Percentiles rank a stretch among this genome's conserved stretches.
Conservation (phyloP, 1,140 invertebrate genomes). For the Nixonia krombeini region DNA sequence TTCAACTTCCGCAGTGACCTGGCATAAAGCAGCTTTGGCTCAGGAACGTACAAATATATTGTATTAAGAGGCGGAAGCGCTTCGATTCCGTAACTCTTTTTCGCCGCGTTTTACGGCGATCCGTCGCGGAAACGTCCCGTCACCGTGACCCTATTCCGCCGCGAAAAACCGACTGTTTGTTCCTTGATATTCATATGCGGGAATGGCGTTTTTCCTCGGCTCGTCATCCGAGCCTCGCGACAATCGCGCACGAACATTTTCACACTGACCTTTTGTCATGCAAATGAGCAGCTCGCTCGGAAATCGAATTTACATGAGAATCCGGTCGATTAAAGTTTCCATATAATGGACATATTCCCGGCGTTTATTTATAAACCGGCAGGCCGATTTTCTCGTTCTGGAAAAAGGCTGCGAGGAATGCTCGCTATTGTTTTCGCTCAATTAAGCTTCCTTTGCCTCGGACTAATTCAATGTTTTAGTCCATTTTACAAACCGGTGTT, state of each 20-base stretch:
- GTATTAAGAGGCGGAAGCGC: constrained; percentile 44
- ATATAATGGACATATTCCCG: constrained; percentile 34
- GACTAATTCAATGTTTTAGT: too few species aligned
- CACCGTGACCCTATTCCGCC: too few species aligned
- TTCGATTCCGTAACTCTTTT: too few species aligned
- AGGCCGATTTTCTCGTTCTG: constrained; percentile 14
- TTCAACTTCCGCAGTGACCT: constrained; percentile 51
- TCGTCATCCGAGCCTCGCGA: too few species aligned
- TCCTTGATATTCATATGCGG: neutral
- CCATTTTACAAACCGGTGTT: too few species aligned
- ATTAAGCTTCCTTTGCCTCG: too few species aligned
- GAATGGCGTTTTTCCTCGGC: constrained; percentile 2
- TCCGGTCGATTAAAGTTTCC: constrained; percentile 28
- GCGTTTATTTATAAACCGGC: constrained; percentile 24
- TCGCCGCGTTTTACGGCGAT: too few species aligned
- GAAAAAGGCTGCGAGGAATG: too few species aligned
- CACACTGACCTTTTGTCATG: constrained; percentile 39
- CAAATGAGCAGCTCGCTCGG: constrained; percentile 4
- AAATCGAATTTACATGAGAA: constrained; percentile 27
- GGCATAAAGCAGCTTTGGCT: constrained; percentile 41
- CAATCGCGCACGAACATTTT: constrained; percentile 23
- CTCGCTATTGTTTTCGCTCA: too few species aligned
- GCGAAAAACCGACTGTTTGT: constrained; percentile 7
- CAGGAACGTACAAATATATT: constrained; percentile 26
- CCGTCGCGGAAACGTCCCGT: too few species aligned